Evolutionary conservation across 2,113 vertebrate species (phyloP).

Genomic region (Accipiter cooperii): DNA sequence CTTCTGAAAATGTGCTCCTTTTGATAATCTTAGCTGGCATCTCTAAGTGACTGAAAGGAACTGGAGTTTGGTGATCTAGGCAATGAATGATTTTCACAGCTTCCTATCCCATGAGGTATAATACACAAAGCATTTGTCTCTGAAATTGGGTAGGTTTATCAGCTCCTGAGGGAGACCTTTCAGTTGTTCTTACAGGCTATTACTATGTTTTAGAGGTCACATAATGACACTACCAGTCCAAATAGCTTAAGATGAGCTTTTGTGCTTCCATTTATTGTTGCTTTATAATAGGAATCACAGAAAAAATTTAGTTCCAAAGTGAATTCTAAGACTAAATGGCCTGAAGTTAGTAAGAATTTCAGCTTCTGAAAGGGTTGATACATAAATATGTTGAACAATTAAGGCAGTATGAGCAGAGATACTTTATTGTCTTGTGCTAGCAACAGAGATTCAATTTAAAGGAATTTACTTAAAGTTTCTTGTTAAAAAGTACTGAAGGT

Average conservation of each 20-base stretch:
- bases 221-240: not conserved
- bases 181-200: not conserved
- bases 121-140: not conserved
- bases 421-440: not conserved
- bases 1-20: not conserved
- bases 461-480: not conserved
- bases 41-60: not conserved
- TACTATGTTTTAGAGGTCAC: not conserved
- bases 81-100: not conserved
- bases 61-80: not conserved
- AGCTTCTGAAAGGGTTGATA: not conserved
- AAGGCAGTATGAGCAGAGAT: not conserved
- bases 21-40: not conserved
- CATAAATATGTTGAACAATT: not conserved
- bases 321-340: not conserved
- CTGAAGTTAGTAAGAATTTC: not conserved
- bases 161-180: not conserved
- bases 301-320: not conserved
- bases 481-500: not conserved
- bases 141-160: not conserved
- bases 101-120: not conserved
- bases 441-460: not conserved
- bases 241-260: not conserved
- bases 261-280: not conserved
- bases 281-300: not conserved